phyloP scores from a whole-genome alignment of 2,797 vertebrate species.

The Arrhamphus sclerolepis region DNA sequence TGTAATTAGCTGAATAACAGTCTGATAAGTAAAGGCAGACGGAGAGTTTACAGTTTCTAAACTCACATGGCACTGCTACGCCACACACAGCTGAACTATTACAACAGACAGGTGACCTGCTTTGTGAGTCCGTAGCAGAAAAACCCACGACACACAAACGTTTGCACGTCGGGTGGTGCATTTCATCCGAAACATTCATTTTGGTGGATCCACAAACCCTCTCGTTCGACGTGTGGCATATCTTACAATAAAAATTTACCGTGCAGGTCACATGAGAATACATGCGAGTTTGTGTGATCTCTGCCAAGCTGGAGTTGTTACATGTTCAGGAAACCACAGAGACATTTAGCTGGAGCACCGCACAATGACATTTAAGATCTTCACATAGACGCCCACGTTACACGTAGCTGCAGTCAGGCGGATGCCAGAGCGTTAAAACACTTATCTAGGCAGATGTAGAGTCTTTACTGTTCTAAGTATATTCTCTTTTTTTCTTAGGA shows the following conservation, averaged over 20 bases:
- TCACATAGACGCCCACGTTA: constrained; percentile 9
- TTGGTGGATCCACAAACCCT: constrained; percentile 30
- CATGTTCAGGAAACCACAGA: constrained; percentile 72
- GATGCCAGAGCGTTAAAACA: constrained; percentile 6
- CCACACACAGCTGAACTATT: background rate
- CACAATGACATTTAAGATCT: constrained; percentile 60
- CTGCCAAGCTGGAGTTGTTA: constrained; percentile 22
- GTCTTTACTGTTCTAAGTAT: too few relatives aligned
- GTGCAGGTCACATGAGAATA: background rate
- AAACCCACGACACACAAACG: background rate
- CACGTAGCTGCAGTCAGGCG: constrained; percentile 13
- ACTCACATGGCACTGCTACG: background rate
- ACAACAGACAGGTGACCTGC: constrained; percentile 2
- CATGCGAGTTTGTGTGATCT: constrained; percentile 18
- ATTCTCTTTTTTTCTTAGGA: too few relatives aligned
- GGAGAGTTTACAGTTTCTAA: too few relatives aligned
- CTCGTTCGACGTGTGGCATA: constrained; percentile 12
- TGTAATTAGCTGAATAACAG: too few relatives aligned
- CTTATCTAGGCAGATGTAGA: background rate
- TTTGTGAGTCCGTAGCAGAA: background rate
- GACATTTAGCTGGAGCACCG: constrained; percentile 29
- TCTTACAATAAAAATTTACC: constrained; percentile 7
- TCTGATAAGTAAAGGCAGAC: too few relatives aligned
- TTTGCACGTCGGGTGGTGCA: background rate
- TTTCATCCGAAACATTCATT: constrained; percentile 12